Base-by-base conservation (phyloP, 2,113 vertebrate species). In the Barnardius zonarius region DNA sequence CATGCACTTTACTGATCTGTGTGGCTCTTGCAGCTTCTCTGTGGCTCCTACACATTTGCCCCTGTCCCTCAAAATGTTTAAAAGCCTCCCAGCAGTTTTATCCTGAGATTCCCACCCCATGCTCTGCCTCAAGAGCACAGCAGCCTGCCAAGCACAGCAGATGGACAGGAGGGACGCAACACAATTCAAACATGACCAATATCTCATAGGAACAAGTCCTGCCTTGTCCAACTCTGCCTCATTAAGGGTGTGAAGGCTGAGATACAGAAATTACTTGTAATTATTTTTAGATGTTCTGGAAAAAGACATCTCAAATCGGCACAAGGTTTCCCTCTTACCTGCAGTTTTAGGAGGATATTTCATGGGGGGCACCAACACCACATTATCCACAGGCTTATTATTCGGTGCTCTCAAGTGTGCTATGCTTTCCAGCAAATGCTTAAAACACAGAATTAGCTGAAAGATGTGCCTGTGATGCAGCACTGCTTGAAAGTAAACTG, bases 221-320 rank as follows among this genome's bases (percentile, higher is more conserved):
- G 96, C 95, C 96, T 89, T 93, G 96, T 49, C 95, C 92, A 64
- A 17, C 82, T 80, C 83, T 89, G 83, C 78, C 76, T 92, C 73
- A 93, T 94, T 93, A 93, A 92, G 11, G 75, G 92, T 80, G 93
- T 86, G 91, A 89, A 90, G 43, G 70, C 91, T 88, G 76, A 79
- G 23, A 73, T 13, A 33, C 4, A 46, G 55, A 92, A 66, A 94
- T 80, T 63, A 85, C 43, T 77, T 61, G 14, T 44, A 13, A 17
- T 59, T 61, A 33, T 54, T 33, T 59, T 48, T 8, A 35, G 20
- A 75, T 30, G 24, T n/a, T 22, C 15, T 80, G 44, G 18, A 4
- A 88, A 81, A 68, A 68, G 17, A 8, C 11, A 27, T 77, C 75
- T 72, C 25, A 54, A 64, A 94, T 18, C 27, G 82, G 66, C 52